These are phyloP conservation scores for Herpetotheres cachinnans DNA, from an alignment of 2,113 vertebrate species.

Conservation along the genomic window DNA sequence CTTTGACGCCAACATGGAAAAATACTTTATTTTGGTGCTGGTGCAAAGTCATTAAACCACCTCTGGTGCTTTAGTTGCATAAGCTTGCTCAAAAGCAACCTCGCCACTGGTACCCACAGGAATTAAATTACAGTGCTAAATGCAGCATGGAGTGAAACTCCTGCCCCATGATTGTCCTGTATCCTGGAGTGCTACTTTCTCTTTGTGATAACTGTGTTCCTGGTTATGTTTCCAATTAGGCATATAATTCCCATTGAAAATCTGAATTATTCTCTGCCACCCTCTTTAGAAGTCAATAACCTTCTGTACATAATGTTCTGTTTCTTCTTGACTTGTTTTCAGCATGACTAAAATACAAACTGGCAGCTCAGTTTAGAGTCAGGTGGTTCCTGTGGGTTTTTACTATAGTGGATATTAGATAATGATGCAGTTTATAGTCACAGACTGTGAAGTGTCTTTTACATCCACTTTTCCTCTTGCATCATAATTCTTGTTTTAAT, in stretches of 20 bases:
- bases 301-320: slow-evolving; percentile 39
- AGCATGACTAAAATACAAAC: neutral
- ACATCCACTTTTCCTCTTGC: neutral
- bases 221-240: slow-evolving; percentile 9
- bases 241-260: slow-evolving; percentile 23
- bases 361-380: neutral
- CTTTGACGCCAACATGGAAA: neutral
- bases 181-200: slow-evolving; percentile 11
- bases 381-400: neutral
- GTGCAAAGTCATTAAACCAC: slow-evolving; percentile 21
- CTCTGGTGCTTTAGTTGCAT: slow-evolving; percentile 1
- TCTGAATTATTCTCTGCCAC: slow-evolving; percentile 26
- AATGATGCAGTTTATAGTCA: neutral
- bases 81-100: neutral
- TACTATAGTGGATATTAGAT: neutral
- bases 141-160: neutral
- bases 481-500: neutral
- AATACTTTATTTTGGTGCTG: slow-evolving; percentile 1
- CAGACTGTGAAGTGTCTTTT: neutral
- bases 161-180: neutral
- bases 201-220: slow-evolving; percentile 15
- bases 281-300: slow-evolving; percentile 12
- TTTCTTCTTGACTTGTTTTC: slow-evolving; percentile 39
- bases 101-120: neutral
- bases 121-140: slow-evolving; percentile 38